Percentiles rank a stretch among this genome's conserved stretches.
These are phyloP conservation scores for Neoitamus cyanurus DNA, from an alignment of 2,888 invertebrate genomes.

Conservation along the genomic window DNA sequence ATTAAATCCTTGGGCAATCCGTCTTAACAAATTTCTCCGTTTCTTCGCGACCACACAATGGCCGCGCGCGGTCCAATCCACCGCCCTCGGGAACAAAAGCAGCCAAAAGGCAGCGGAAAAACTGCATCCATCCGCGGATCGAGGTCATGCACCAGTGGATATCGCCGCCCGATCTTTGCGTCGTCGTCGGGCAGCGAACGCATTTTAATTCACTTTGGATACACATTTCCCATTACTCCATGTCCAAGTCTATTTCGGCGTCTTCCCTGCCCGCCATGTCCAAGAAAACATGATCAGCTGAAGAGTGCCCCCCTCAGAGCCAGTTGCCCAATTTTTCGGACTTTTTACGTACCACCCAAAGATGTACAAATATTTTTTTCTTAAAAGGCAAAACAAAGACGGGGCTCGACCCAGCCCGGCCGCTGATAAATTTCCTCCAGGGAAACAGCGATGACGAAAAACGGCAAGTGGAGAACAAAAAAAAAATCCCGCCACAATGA, in stretches of 20 bases:
- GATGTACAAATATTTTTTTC: background rate
- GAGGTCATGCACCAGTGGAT: background rate
- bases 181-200: background rate
- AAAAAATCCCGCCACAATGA: constrained; percentile 2
- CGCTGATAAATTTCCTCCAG: constrained; percentile 11
- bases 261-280: background rate
- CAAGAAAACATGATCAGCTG: background rate
- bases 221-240: constrained; percentile 3
- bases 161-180: background rate
- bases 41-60: constrained; percentile 6
- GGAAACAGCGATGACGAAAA: constrained; percentile 4
- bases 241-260: background rate
- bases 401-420: background rate
- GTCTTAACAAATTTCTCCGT: constrained; percentile 29
- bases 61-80: background rate
- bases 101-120: background rate
- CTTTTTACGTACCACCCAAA: background rate
- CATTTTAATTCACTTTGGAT: constrained; percentile 10
- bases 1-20: constrained; percentile 32
- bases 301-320: background rate
- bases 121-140: constrained; percentile 8
- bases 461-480: background rate
- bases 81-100: background rate
- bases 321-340: background rate
- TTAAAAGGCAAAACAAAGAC: background rate